Conservation (phyloP, 2,888 invertebrate genomes). For the Noctua janthina region DNA sequence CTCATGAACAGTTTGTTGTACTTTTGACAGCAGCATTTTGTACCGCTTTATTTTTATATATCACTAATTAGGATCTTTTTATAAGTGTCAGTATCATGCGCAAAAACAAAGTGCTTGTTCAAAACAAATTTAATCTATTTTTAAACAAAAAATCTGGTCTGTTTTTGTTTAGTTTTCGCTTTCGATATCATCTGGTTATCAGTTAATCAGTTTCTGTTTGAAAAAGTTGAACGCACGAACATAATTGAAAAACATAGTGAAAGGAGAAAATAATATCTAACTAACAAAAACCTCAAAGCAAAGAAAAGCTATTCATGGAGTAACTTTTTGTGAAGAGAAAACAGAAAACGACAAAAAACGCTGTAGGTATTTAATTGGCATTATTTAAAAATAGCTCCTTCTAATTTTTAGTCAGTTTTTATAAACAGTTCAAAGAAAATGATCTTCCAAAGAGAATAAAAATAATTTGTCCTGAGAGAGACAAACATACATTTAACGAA, state of each 20-base stretch:
- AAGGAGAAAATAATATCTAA: not conserved
- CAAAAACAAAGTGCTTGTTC: not conserved
- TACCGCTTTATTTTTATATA: conserved; percentile 3
- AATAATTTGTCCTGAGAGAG: conserved; percentile 23
- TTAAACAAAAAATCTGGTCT: not conserved
- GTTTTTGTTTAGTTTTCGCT: not conserved
- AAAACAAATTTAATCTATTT: not conserved
- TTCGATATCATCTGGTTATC: not conserved
- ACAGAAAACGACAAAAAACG: not conserved
- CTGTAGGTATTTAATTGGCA: not conserved
- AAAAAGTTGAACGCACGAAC: not conserved
- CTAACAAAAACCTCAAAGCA: conserved; percentile 18
- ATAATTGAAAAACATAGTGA: conserved; percentile 17
- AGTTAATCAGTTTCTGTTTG: conserved; percentile 8
- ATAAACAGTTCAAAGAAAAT: conserved; percentile 10
- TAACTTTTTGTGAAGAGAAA: not conserved
- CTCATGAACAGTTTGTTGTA: conserved; percentile 36
- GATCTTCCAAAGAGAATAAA: not conserved
- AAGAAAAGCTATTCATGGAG: not conserved
- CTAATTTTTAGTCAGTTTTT: conserved; percentile 15
- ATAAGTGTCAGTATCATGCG: not conserved
- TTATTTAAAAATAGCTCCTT: not conserved
- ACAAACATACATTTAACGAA: not conserved
- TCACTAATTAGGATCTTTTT: not conserved
- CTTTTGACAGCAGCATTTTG: conserved; percentile 14